Conservation (phyloP, 1,140 invertebrate genomes). For the Mya arenaria region DNA sequence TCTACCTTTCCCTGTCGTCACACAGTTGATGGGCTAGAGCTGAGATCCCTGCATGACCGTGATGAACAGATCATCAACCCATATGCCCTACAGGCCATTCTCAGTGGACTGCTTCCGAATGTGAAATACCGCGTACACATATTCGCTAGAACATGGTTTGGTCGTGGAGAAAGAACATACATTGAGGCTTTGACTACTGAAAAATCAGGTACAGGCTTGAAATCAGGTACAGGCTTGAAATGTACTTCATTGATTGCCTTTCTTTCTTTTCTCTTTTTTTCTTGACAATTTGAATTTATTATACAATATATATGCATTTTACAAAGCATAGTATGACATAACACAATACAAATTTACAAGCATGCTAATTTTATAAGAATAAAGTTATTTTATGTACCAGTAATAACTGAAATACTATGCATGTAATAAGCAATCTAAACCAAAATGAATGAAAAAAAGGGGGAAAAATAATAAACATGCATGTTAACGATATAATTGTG, state of each 20-base stretch:
- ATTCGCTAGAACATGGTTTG: slow-evolving; percentile 90
- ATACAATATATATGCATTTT: not conserved
- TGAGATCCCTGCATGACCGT: slow-evolving; percentile 88
- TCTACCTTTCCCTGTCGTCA: slow-evolving; percentile 61
- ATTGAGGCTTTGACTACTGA: slow-evolving; percentile 71
- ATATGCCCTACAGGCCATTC: slow-evolving; percentile 88
- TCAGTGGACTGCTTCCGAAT: slow-evolving; percentile 90
- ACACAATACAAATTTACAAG: not conserved
- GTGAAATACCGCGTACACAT: slow-evolving; percentile 94
- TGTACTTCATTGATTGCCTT: not conserved
- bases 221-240: slow-evolving; percentile 47
- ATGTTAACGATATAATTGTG: too few relatives aligned
- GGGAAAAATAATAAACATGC: too few relatives aligned
- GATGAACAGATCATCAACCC: slow-evolving; percentile 86
- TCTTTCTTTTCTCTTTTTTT: not conserved
- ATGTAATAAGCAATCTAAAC: too few relatives aligned
- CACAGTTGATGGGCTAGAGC: slow-evolving; percentile 83
- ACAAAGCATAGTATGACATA: not conserved
- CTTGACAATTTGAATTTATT: not conserved
- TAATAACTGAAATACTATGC: too few relatives aligned
- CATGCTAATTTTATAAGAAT: too few relatives aligned
- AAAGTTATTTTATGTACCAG: not conserved
- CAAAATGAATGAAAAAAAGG: too few relatives aligned
- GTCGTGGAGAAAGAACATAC: slow-evolving; percentile 86
- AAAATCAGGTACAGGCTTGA: slow-evolving; percentile 72